Conservation (phyloP, 2,797 vertebrate genomes). For the Kryptopterus vitreolus region DNA sequence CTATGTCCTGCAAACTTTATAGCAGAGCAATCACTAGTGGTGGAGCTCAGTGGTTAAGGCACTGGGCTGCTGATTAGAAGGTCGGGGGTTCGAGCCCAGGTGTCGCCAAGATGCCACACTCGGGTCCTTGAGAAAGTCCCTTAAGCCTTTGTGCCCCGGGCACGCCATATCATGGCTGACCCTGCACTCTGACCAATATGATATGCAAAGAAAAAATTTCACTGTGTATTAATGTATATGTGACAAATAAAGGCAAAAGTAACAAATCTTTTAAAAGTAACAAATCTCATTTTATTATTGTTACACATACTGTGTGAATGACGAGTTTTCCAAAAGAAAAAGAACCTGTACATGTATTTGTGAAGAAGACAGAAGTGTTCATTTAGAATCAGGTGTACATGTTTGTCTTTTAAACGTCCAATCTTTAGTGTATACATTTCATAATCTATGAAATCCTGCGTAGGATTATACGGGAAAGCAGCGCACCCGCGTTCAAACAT, state of each 20-base stretch:
- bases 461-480: not conserved
- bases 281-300: not conserved
- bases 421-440: not conserved
- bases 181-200: too few species aligned
- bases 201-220: too few species aligned
- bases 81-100: too few species aligned
- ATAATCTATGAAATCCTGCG: not conserved
- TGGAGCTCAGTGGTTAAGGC: too few species aligned
- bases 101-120: too few species aligned
- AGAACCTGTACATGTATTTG: not conserved
- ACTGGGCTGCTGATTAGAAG: too few species aligned
- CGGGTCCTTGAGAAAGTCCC: too few species aligned
- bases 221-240: too few species aligned
- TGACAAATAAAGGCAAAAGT: too few species aligned
- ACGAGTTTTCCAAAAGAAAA: not conserved
- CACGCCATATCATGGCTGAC: too few species aligned
- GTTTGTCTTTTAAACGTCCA: constrained; percentile 1
- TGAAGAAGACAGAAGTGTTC: not conserved
- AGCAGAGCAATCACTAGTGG: not conserved
- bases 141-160: too few species aligned
- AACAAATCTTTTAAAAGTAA: too few species aligned
- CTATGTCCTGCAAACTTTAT: not conserved
- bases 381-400: constrained; percentile 6
- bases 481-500: not conserved
- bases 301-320: not conserved